Conservation (phyloP, 2,113 vertebrate genomes). For the Gadus chalcogrammus region DNA sequence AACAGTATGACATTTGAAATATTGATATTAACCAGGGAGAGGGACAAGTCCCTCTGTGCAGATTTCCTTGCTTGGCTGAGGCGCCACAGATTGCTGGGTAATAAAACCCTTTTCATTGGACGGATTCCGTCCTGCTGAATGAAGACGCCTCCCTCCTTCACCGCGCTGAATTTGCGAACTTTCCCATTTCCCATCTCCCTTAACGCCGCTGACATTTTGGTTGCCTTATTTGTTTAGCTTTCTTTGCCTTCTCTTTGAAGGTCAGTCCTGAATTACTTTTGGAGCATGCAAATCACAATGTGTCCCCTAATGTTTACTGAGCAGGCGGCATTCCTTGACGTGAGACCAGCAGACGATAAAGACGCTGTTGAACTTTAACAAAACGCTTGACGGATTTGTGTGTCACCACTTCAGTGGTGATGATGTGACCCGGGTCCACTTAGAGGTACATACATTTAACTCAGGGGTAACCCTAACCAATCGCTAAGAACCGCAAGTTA, state of each 20-base stretch:
- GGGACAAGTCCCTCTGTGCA: slow-evolving; percentile 11
- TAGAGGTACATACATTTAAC: too few species aligned
- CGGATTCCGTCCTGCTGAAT: slow-evolving; percentile 44
- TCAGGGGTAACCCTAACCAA: too few species aligned
- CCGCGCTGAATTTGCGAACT: slow-evolving; percentile 38
- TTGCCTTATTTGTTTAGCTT: slow-evolving; percentile 65
- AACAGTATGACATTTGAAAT: slow-evolving; percentile 60
- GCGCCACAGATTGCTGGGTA: slow-evolving; percentile 45
- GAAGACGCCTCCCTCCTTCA: slow-evolving; percentile 52
- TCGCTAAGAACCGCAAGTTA: too few species aligned
- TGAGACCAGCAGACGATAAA: too few species aligned
- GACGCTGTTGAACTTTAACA: too few species aligned
- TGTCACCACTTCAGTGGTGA: too few species aligned
- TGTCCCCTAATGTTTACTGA: slow-evolving; percentile 28
- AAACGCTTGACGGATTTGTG: too few species aligned
- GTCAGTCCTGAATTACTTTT: slow-evolving; percentile 72
- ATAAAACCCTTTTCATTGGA: slow-evolving; percentile 38
- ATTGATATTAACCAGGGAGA: slow-evolving; percentile 10
- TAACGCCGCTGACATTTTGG: slow-evolving; percentile 73
- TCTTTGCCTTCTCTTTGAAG: slow-evolving; percentile 68
- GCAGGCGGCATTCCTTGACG: not conserved
- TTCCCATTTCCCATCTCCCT: slow-evolving; percentile 48
- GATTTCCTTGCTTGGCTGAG: slow-evolving; percentile 34
- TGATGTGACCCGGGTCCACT: too few species aligned
- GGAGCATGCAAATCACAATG: slow-evolving; percentile 69